Conservation (phyloP, 2,888 invertebrate genomes). For the Dascillus cervinus region DNA sequence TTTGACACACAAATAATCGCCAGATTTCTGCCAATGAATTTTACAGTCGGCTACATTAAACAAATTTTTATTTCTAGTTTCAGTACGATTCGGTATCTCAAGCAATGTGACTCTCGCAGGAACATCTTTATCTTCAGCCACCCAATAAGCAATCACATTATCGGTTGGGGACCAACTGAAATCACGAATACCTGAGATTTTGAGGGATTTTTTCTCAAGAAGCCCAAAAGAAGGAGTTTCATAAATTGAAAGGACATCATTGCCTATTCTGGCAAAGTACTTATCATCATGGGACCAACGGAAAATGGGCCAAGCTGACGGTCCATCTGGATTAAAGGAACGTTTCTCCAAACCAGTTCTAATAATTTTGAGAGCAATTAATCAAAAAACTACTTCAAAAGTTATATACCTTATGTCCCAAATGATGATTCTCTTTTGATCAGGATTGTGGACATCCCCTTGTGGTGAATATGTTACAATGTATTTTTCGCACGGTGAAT, state of each 20-base stretch:
- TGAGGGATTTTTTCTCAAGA: slow-evolving; percentile 90
- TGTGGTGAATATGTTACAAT: slow-evolving; percentile 89
- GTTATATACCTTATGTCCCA: slow-evolving; percentile 82
- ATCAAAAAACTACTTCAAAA: too few species aligned
- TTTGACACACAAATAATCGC: slow-evolving; percentile 96
- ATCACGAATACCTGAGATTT: slow-evolving; percentile 81
- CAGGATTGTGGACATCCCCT: slow-evolving; percentile 53
- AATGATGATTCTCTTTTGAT: slow-evolving; percentile 80
- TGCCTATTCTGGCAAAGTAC: slow-evolving; percentile 84
- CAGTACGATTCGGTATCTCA: slow-evolving; percentile 84
- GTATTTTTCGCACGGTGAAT: slow-evolving; percentile 96
- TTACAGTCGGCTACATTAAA: slow-evolving; percentile 98
- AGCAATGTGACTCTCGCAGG: slow-evolving; percentile 91
- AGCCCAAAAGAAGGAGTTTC: slow-evolving; percentile 94
- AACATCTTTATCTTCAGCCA: slow-evolving; percentile 93
- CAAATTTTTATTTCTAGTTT: slow-evolving; percentile 87
- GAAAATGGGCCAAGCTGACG: slow-evolving; percentile 83
- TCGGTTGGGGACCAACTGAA: slow-evolving; percentile 99
- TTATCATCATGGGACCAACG: slow-evolving; percentile 96
- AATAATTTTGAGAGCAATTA: slow-evolving; percentile 1
- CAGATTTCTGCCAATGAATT: slow-evolving; percentile 98
- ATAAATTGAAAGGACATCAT: slow-evolving; percentile 83
- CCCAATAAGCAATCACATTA: slow-evolving; percentile 95
- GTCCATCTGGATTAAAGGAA: slow-evolving; percentile 77
- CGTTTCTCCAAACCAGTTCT: slow-evolving; percentile 88